Conservation (phyloP, 2,113 vertebrate species). For the Phainopepla nitens region DNA sequence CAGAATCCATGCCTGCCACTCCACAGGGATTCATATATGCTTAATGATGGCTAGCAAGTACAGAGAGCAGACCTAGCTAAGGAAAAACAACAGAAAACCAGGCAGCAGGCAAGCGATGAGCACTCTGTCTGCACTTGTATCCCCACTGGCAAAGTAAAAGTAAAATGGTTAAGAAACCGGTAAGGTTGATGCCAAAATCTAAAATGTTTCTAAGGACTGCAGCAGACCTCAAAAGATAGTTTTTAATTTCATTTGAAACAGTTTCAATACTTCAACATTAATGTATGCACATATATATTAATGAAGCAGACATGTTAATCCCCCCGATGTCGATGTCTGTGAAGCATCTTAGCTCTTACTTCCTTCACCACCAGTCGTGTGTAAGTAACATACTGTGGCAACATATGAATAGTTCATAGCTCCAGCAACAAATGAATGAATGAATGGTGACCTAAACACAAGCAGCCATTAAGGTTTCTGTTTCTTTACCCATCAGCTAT, state of each 20-base stretch:
- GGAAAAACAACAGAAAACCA: slow-evolving; percentile 55
- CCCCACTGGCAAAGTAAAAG: slow-evolving; percentile 41
- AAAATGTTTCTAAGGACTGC: slow-evolving; percentile 21
- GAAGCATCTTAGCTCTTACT: slow-evolving; percentile 76
- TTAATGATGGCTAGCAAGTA: slow-evolving; percentile 58
- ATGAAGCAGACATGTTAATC: slow-evolving; percentile 75
- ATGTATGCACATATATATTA: slow-evolving; percentile 84
- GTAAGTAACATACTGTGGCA: slow-evolving; percentile 92
- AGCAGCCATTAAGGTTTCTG: slow-evolving; percentile 62
- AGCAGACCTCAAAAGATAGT: slow-evolving; percentile 38
- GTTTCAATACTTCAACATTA: slow-evolving; percentile 70
- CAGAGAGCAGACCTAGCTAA: slow-evolving; percentile 41
- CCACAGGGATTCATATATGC: slow-evolving; percentile 38
- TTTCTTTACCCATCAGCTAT: slow-evolving; percentile 64
- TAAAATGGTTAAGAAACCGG: slow-evolving; percentile 5
- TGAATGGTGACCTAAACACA: slow-evolving; percentile 67
- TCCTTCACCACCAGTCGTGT: slow-evolving; percentile 82
- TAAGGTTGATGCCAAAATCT: slow-evolving; percentile 15
- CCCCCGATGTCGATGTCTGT: slow-evolving; percentile 67
- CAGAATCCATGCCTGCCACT: slow-evolving; percentile 40
- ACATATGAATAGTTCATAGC: slow-evolving; percentile 90
- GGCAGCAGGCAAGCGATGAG: slow-evolving; percentile 33
- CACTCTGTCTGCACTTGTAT: slow-evolving; percentile 31
- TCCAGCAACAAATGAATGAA: slow-evolving; percentile 74
- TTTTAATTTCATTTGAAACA: slow-evolving; percentile 58